Conservation (phyloP, 2,113 vertebrate genomes). For the Urocynchramus pylzowi region DNA sequence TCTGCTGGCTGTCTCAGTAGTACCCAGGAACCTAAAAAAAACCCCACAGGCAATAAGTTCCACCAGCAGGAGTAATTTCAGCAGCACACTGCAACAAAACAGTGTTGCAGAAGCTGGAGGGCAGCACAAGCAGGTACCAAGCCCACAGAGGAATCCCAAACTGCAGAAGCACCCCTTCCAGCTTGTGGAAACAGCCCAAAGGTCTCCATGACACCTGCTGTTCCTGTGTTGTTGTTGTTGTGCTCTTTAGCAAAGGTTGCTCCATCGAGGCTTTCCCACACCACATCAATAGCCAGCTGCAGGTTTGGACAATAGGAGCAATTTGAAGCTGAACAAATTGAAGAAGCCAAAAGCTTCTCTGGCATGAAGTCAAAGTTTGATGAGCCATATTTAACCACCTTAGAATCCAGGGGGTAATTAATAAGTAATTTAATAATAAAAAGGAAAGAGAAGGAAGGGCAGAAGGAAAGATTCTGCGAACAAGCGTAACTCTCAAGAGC, state of each 20-base stretch:
- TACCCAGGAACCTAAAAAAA: conserved; percentile 4
- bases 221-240: background rate
- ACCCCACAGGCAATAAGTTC: background rate
- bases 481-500: background rate
- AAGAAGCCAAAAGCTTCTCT: background rate
- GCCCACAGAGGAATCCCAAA: background rate
- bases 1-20: background rate
- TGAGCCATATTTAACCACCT: background rate
- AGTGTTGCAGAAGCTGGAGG: background rate
- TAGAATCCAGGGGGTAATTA: background rate
- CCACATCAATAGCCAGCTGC: background rate
- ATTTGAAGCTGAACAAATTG: background rate
- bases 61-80: background rate
- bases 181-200: background rate
- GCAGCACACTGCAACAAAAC: background rate
- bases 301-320: background rate
- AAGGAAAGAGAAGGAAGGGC: background rate
- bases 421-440: background rate
- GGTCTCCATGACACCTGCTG: background rate
- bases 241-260: background rate
- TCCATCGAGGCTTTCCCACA: background rate
- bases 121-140: background rate
- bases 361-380: background rate
- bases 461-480: background rate
- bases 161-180: background rate